These are phyloP conservation scores for Diorhabda carinulata DNA, from an alignment of 1,140 invertebrate genomes.

Conservation along the genomic window DNA sequence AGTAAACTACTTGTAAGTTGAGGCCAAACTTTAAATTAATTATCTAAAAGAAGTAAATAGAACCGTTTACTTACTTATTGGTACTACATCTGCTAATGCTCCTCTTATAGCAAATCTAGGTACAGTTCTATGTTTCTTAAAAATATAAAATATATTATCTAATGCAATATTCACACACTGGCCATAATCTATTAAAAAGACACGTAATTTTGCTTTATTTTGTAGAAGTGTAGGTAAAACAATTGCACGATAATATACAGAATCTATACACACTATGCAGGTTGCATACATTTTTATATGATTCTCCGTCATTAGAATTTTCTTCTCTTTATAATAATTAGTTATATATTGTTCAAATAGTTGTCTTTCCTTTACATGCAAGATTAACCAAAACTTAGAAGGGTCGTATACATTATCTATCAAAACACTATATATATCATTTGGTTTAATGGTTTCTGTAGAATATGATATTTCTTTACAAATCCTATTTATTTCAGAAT, in stretches of 20 bases:
- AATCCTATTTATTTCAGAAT: neutral
- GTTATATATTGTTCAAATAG: constrained; percentile 8
- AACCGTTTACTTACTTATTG: neutral
- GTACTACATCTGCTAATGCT: constrained; percentile 6
- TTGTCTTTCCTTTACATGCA: constrained; percentile 7
- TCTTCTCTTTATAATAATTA: constrained; percentile 9
- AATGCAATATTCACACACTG: neutral
- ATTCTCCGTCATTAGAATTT: neutral
- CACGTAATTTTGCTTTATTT: neutral
- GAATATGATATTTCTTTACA: neutral
- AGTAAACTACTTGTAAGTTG: too few relatives aligned
- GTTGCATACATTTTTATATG: neutral
- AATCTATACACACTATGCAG: constrained; percentile 5
- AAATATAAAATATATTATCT: constrained; percentile 9
- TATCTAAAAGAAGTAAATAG: too few relatives aligned
- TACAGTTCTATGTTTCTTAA: constrained; percentile 9
- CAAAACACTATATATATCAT: constrained; percentile 1
- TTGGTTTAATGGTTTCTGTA: neutral
- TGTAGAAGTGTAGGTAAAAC: constrained; percentile 4
- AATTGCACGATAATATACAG: constrained; percentile 1
- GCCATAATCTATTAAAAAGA: constrained; percentile 12
- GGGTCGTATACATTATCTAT: constrained; percentile 11
- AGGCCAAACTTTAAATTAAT: too few relatives aligned
- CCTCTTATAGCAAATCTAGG: constrained; percentile 12
- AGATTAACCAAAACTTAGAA: constrained; percentile 10